Evolutionary conservation across 1,140 invertebrate genomes (phyloP), one percentile per base, ranked within the genome.

Genomic region (Caerostris extrusa): DNA sequence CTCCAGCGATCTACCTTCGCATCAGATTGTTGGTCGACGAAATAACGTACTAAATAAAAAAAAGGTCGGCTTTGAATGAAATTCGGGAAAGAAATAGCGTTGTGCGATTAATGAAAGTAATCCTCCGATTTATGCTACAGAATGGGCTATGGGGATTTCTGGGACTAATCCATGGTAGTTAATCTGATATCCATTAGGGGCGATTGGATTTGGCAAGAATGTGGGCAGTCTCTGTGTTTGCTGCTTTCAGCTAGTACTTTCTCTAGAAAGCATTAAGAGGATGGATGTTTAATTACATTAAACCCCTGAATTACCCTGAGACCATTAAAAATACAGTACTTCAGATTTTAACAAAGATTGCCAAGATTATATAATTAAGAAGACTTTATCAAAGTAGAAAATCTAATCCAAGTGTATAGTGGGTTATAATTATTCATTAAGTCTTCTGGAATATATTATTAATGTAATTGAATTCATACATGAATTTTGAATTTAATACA

Each of bases 161-260:
- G 5, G 55, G 53, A 86, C 55, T 86, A 86, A 86, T 86, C 83
- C 83, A n/a, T 17, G 34, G 5, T 19, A 86, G 83, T 86, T 86
- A 60, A 86, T 86, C 83, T 58, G 55, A 57, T 86, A 86, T 17
- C 55, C 83, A 86, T 86, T 60, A 86, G 83, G 10, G 57, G 56
- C 6, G 55, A 56, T 86, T 56, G 83, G 50, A 88, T 58, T n/a
- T 57, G 56, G 55, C 8, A 10, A 5, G 60, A 88, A 88, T 67
- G 58, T 50, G 85, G 60, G 34, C 50, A 17, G 4, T 67, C 7
- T 61, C 34, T 17, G 34, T 12, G 7, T 19, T 55, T 7, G 19
- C 17, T 64, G 8, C 50, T 67, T 64, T 17, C 34, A n/a, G n/a
- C 8, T 14, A 17, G 10, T 86, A 34, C 57, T 67, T 88, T 17